phyloP scores from a whole-genome alignment of 2,888 invertebrate species.

The Mycogona germanica region DNA sequence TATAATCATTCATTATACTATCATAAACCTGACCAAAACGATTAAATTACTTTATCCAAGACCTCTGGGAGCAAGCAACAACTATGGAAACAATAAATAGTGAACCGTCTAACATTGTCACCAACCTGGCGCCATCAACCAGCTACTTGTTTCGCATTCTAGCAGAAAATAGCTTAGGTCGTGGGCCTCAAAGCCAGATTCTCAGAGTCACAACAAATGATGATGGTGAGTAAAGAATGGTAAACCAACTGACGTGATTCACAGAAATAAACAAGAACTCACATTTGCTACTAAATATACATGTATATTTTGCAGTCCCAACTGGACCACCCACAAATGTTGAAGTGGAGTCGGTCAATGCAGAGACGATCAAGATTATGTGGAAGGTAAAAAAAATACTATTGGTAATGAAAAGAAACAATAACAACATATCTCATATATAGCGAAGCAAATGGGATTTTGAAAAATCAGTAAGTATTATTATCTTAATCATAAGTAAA shows the following conservation, averaged over 20 bases:
- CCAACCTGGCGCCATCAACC: slow-evolving; percentile 13
- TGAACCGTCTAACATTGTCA: slow-evolving; percentile 9
- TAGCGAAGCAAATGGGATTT: too few relatives aligned
- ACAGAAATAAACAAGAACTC: too few relatives aligned
- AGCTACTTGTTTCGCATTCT: slow-evolving; percentile 15
- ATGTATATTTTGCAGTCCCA: slow-evolving; percentile 29
- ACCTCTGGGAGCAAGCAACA: slow-evolving; percentile 11
- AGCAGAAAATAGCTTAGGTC: slow-evolving; percentile 13
- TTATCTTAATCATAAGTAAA: too few relatives aligned
- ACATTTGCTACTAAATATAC: too few relatives aligned
- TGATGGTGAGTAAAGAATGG: slow-evolving; percentile 27
- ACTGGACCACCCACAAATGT: slow-evolving; percentile 33
- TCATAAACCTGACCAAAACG: too few relatives aligned
- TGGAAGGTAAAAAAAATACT: too few relatives aligned
- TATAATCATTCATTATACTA: too few relatives aligned
- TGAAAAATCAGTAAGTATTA: too few relatives aligned
- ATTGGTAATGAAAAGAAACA: too few relatives aligned
- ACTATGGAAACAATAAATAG: slow-evolving; percentile 17
- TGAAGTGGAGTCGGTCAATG: slow-evolving; percentile 31
- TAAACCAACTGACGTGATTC: too few relatives aligned
- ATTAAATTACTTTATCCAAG: not conserved
- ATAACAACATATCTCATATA: too few relatives aligned
- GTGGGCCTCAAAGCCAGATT: slow-evolving; percentile 28
- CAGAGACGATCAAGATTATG: slow-evolving; percentile 32
- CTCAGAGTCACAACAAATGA: slow-evolving; percentile 29